Conservation (phyloP, 2,888 invertebrate genomes). For the Mylabris sibirica region DNA sequence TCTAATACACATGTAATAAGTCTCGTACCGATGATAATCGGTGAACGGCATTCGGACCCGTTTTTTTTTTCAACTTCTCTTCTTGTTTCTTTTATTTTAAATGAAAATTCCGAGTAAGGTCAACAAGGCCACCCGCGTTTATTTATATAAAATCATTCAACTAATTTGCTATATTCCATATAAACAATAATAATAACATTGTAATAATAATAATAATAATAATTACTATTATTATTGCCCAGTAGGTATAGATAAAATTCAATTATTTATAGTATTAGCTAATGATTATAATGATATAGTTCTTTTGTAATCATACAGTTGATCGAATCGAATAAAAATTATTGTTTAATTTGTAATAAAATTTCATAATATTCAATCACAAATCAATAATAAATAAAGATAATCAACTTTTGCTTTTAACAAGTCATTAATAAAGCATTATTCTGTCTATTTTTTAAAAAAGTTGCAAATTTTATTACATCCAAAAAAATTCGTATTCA, state of each 20-base stretch:
- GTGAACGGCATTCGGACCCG: slow-evolving; percentile 36
- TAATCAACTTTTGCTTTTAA: too few relatives aligned
- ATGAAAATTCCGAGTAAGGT: slow-evolving; percentile 41
- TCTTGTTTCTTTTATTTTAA: too few relatives aligned
- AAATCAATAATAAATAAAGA: too few relatives aligned
- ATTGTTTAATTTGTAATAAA: neutral
- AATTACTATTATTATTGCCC: neutral
- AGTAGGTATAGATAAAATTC: slow-evolving; percentile 7
- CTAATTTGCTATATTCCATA: neutral
- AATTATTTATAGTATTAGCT: neutral
- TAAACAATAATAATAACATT: slow-evolving; percentile 2
- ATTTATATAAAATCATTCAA: slow-evolving; percentile 31
- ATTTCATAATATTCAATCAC: neutral
- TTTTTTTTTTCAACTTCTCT: slow-evolving; percentile 25
- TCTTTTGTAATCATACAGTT: neutral
- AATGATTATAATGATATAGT: slow-evolving; percentile 1
- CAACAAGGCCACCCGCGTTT: slow-evolving; percentile 41
- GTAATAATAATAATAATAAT: neutral
- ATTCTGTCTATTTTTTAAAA: too few relatives aligned
- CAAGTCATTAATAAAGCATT: too few relatives aligned
- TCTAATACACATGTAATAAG: slow-evolving; percentile 35
- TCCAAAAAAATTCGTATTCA: too few relatives aligned
- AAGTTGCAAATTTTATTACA: too few relatives aligned
- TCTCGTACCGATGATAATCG: slow-evolving; percentile 39
- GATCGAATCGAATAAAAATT: neutral